phyloP scores from a whole-genome alignment of 2,888 invertebrate genomes.

The Bombyx huttoni region DNA sequence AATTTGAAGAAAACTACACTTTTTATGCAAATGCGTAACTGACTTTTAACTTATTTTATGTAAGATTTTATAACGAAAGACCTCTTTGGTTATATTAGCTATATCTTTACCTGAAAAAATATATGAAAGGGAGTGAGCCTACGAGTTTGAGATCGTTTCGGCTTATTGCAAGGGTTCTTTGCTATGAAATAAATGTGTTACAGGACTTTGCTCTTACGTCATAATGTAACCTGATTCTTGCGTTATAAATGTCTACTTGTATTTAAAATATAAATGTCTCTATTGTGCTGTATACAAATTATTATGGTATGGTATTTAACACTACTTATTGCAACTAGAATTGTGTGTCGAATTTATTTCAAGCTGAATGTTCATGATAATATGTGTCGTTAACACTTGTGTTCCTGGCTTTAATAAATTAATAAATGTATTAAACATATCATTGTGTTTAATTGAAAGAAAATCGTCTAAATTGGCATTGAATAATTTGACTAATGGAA shows the following conservation, averaged over 20 bases:
- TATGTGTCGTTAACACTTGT: conserved; percentile 46
- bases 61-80: not conserved
- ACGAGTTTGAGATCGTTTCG: not conserved
- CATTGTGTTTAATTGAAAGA: not conserved
- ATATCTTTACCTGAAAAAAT: not conserved
- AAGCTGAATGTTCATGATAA: conserved; percentile 20
- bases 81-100: not conserved
- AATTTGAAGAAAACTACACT: not conserved
- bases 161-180: not conserved
- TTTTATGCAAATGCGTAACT: not conserved
- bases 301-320: conserved; percentile 1
- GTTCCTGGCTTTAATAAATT: conserved; percentile 66
- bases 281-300: no score
- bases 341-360: conserved; percentile 18
- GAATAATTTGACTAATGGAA: not conserved
- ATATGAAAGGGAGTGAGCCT: not conserved
- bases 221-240: not conserved
- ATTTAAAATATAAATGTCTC: conserved; percentile 2
- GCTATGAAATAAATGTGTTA: conserved; percentile 1
- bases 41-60: no score
- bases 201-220: conserved; percentile 2
- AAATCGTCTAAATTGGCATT: not conserved
- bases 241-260: conserved; percentile 2
- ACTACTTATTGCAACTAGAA: conserved; percentile 4
- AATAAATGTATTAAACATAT: conserved; percentile 22